These are phyloP conservation scores for Microdon myrmicae DNA, from an alignment of 2,888 invertebrate species.

Conservation along the genomic window DNA sequence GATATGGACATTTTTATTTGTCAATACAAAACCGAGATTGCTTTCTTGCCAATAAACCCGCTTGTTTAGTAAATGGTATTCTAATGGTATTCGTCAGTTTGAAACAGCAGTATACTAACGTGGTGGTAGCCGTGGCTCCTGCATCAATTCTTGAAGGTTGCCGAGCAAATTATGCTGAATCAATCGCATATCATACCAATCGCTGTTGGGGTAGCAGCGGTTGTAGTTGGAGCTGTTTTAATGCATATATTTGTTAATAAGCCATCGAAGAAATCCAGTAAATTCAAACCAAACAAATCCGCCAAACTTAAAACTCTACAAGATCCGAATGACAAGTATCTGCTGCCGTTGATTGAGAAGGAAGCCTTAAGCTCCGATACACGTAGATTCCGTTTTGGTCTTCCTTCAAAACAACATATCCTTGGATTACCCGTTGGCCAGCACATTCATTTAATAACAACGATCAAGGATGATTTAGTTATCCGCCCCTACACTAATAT, in stretches of 20 bases:
- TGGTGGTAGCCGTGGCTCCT: too few relatives aligned
- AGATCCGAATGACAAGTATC: conserved; percentile 87
- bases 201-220: conserved; percentile 63
- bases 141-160: too few relatives aligned
- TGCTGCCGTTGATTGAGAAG: conserved; percentile 85
- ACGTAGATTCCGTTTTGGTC: conserved; percentile 85
- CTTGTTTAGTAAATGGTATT: too few relatives aligned
- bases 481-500: conserved; percentile 96
- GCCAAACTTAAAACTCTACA: conserved; percentile 69
- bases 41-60: too few relatives aligned
- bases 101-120: too few relatives aligned
- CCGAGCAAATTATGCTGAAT: too few relatives aligned
- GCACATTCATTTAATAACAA: conserved; percentile 92
- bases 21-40: too few relatives aligned
- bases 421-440: conserved; percentile 93
- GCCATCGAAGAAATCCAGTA: conserved; percentile 58
- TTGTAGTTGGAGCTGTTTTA: conserved; percentile 62
- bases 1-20: too few relatives aligned
- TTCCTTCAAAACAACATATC: conserved; percentile 89
- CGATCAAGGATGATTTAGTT: conserved; percentile 86
- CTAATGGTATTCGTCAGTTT: too few relatives aligned
- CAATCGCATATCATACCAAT: conserved; percentile 65
- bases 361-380: conserved; percentile 95
- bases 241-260: conserved; percentile 63
- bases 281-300: conserved; percentile 60